These are phyloP conservation scores for Volucella inflata DNA, from an alignment of 2,888 invertebrate species.

Conservation along the genomic window DNA sequence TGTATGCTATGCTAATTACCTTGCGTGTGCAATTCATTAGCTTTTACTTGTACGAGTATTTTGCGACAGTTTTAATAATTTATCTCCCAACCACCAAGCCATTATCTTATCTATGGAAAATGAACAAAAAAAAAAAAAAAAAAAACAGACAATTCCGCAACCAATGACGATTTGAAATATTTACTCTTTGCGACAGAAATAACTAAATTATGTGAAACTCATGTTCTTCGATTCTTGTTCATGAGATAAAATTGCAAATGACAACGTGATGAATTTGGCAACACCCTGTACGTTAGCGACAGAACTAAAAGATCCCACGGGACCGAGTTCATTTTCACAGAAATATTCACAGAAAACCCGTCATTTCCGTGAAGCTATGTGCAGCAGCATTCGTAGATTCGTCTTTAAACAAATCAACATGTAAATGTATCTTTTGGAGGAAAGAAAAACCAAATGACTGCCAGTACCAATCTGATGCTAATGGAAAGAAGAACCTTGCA, in stretches of 20 bases:
- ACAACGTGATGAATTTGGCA: constrained; percentile 1
- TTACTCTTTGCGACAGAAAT: constrained; percentile 11
- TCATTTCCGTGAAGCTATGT: constrained; percentile 20
- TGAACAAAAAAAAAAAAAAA: neutral
- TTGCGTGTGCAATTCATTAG: constrained; percentile 42
- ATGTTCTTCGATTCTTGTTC: constrained; percentile 10
- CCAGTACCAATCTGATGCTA: neutral
- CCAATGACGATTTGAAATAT: constrained; percentile 46
- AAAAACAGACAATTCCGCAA: constrained; percentile 49
- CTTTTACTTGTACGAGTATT: neutral
- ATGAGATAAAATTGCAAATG: constrained; percentile 38
- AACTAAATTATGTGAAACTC: neutral
- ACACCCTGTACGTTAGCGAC: constrained; percentile 22
- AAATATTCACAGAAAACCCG: constrained; percentile 3
- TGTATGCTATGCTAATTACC: constrained; percentile 28
- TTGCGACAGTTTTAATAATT: constrained; percentile 10
- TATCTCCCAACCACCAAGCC: constrained; percentile 44
- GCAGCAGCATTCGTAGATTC: constrained; percentile 13
- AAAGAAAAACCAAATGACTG: constrained; percentile 8
- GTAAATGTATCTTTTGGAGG: constrained; percentile 2
- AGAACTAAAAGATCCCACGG: constrained; percentile 15
- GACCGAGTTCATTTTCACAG: neutral
- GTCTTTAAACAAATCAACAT: constrained; percentile 5
- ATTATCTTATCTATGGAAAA: constrained; percentile 51
- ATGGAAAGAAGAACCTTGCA: neutral